These are phyloP conservation scores for Drosophila nannoptera DNA, from an alignment of 1,140 invertebrate species.

Conservation along the genomic window DNA sequence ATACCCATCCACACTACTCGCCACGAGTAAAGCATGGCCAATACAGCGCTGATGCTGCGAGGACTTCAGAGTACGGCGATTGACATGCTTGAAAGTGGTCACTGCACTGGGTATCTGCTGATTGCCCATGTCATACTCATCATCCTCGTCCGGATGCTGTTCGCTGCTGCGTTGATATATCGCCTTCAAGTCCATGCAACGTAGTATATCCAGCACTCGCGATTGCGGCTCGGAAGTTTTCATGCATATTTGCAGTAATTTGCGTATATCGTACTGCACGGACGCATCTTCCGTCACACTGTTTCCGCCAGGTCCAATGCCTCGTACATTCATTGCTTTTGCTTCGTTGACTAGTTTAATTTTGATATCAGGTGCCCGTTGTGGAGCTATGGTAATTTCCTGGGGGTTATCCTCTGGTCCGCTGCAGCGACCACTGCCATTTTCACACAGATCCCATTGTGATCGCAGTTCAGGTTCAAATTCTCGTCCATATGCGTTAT, in stretches of 20 bases:
- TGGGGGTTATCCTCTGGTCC: constrained; percentile 51
- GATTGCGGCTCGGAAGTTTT: constrained; percentile 63
- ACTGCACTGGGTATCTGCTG: constrained; percentile 74
- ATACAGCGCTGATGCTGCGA: constrained; percentile 66
- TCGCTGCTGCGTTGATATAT: constrained; percentile 68
- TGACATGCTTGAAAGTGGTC: constrained; percentile 70
- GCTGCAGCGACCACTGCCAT: constrained; percentile 15
- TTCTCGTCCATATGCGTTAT: constrained; percentile 68
- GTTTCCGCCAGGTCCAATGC: constrained; percentile 51
- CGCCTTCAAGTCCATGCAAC: constrained; percentile 74
- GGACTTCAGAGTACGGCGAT: constrained; percentile 68
- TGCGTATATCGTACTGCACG: constrained; percentile 72
- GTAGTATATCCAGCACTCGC: constrained; percentile 66
- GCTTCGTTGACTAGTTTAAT: constrained; percentile 76
- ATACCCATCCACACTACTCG: constrained; percentile 75
- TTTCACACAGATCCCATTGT: constrained; percentile 70
- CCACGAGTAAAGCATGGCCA: constrained; percentile 67
- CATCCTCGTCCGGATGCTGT: constrained; percentile 51
- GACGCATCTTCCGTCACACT: constrained; percentile 56
- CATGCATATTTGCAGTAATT: constrained; percentile 75
- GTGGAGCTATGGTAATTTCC: constrained; percentile 70
- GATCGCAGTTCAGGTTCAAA: constrained; percentile 72
- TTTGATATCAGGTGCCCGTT: constrained; percentile 71
- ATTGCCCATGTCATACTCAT: constrained; percentile 77
- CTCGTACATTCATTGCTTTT: constrained; percentile 76